phyloP scores from a whole-genome alignment of 2,888 invertebrate genomes.

The Bombylius discolor region DNA sequence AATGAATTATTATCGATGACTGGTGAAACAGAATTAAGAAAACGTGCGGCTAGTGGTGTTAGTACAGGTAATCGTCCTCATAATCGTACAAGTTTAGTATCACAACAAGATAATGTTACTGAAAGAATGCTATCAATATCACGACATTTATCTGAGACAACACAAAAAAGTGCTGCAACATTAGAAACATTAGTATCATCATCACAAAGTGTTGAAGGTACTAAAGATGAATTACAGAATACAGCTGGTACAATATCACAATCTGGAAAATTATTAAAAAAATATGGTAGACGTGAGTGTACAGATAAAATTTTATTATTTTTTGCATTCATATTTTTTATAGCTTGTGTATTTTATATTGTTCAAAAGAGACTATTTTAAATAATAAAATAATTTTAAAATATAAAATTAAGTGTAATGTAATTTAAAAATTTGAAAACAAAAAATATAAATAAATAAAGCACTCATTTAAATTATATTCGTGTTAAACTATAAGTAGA shows the following conservation, averaged over 20 bases:
- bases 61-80: constrained; percentile 23
- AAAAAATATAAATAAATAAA: too few species aligned
- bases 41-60: constrained; percentile 38
- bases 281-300: constrained; percentile 86
- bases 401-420: too few species aligned
- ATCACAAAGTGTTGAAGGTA: constrained; percentile 57
- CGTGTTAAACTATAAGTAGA: too few species aligned
- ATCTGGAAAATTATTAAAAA: constrained; percentile 81
- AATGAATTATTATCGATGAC: constrained; percentile 51
- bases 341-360: constrained; percentile 85
- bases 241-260: constrained; percentile 80
- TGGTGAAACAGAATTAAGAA: constrained; percentile 43
- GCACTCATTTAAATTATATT: too few species aligned
- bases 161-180: constrained; percentile 74
- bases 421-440: too few species aligned
- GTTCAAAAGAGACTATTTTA: constrained; percentile 79
- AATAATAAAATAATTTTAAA: constrained; percentile 12
- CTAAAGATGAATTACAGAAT: constrained; percentile 67
- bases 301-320: constrained; percentile 87
- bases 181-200: constrained; percentile 62
- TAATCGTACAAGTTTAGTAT: constrained; percentile 45
- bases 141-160: constrained; percentile 73
- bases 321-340: constrained; percentile 76
- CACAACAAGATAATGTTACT: constrained; percentile 52
- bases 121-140: constrained; percentile 76